Evolutionary conservation across 2,797 vertebrate genomes (phyloP).

Genomic region (Muscicapa comitata): DNA sequence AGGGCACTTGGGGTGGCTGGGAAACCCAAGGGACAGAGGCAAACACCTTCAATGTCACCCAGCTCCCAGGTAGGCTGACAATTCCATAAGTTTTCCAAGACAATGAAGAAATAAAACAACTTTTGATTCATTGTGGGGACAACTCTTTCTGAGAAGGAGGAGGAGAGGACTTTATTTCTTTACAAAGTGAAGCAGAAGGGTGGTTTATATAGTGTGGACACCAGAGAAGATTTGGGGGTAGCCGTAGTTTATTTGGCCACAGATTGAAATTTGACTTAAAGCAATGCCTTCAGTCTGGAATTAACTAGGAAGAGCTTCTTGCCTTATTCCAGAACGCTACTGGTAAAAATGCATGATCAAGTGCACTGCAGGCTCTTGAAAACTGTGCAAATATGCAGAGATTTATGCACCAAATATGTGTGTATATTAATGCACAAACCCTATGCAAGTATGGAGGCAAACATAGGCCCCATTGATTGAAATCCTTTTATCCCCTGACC

Average conservation of each 20-base stretch:
- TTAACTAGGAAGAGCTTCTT: background rate
- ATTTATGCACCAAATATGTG: background rate
- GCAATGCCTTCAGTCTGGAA: background rate
- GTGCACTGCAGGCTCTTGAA: background rate
- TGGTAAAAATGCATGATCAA: background rate
- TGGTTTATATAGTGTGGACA: background rate
- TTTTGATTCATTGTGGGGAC: background rate
- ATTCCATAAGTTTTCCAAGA: background rate
- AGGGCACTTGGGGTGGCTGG: background rate
- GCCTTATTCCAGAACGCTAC: background rate
- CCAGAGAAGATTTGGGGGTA: background rate
- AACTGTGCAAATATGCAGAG: background rate
- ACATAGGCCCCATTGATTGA: background rate
- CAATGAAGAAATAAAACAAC: background rate
- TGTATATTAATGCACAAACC: background rate
- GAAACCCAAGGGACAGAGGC: background rate
- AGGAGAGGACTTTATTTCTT: background rate
- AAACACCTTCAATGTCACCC: background rate
- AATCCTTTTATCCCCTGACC: background rate
- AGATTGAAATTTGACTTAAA: background rate
- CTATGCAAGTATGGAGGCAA: background rate
- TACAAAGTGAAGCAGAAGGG: background rate
- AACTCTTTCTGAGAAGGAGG: background rate
- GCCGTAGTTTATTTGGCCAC: background rate
- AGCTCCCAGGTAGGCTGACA: background rate